These are phyloP conservation scores for Anguilla rostrata DNA, from an alignment of 2,113 vertebrate genomes.

Conservation along the genomic window DNA sequence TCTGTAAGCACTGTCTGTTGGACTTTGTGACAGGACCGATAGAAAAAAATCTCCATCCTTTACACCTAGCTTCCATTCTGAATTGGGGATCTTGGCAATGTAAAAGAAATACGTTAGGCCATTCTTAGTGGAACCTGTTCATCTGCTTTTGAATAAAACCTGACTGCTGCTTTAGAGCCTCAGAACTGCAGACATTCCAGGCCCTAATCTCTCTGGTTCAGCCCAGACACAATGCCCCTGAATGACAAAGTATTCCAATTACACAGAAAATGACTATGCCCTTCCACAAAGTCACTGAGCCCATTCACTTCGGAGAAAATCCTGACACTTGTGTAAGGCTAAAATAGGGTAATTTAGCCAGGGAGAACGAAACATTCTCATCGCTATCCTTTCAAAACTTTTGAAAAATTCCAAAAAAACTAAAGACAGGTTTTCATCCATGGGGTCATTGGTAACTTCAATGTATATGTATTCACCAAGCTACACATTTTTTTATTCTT, in stretches of 20 bases:
- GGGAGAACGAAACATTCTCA: neutral
- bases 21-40: neutral
- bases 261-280: slow-evolving; percentile 44
- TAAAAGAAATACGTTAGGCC: neutral
- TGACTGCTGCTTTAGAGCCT: neutral
- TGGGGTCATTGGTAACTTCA: neutral
- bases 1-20: neutral
- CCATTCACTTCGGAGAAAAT: slow-evolving; percentile 38
- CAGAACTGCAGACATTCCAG: neutral
- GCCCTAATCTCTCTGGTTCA: slow-evolving; percentile 3
- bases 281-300: slow-evolving; percentile 43
- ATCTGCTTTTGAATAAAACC: neutral
- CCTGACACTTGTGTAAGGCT: slow-evolving; percentile 13
- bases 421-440: neutral
- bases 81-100: neutral
- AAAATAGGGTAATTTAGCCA: slow-evolving; percentile 4
- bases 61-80: neutral
- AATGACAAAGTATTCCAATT: slow-evolving; percentile 47
- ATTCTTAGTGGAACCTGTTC: neutral
- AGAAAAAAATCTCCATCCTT: neutral
- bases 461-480: neutral
- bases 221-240: slow-evolving; percentile 33
- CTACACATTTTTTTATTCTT: neutral
- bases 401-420: no score
- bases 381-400: slow-evolving; percentile 3